A percentile compares a stretch with the other conserved stretches of the same genome.
Evolutionary conservation across 2,888 invertebrate genomes (phyloP).

Genomic region (Halocaridina rubra): DNA sequence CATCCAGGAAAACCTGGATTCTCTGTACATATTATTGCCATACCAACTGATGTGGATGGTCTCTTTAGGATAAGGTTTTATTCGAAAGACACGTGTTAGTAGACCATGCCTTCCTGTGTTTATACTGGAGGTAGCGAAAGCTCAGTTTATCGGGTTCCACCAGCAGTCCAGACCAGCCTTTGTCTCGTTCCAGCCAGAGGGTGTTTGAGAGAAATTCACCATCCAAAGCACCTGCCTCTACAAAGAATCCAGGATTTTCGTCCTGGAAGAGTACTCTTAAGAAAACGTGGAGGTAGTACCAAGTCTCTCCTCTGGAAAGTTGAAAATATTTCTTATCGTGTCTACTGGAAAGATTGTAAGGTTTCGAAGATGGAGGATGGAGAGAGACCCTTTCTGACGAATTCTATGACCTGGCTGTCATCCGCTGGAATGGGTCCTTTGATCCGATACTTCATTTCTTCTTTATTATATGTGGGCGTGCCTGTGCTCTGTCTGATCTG

Average conservation of each 20-base stretch:
- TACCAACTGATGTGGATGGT: too few relatives aligned
- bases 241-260: conserved; percentile 16
- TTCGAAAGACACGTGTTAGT: conserved; percentile 71
- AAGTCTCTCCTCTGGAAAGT: background rate
- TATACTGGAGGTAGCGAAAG: conserved; percentile 67
- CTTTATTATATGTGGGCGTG: too few relatives aligned
- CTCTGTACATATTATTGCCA: too few relatives aligned
- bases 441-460: too few relatives aligned
- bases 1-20: too few relatives aligned
- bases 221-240: too few relatives aligned
- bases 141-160: conserved; percentile 11
- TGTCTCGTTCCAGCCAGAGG: conserved; percentile 28
- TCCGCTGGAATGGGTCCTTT: conserved; percentile 5
- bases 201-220: too few relatives aligned
- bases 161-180: conserved; percentile 38
- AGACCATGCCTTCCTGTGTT: conserved; percentile 70
- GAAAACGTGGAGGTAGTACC: conserved; percentile 15
- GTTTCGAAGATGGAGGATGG: conserved; percentile 20
- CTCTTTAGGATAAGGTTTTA: conserved; percentile 66
- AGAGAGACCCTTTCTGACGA: background rate
- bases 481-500: too few relatives aligned
- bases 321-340: background rate
- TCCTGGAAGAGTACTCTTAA: background rate
- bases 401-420: background rate
- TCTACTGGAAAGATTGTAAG: conserved; percentile 26